Conservation (phyloP, 2,797 vertebrate species). For the Malurus splendens region DNA sequence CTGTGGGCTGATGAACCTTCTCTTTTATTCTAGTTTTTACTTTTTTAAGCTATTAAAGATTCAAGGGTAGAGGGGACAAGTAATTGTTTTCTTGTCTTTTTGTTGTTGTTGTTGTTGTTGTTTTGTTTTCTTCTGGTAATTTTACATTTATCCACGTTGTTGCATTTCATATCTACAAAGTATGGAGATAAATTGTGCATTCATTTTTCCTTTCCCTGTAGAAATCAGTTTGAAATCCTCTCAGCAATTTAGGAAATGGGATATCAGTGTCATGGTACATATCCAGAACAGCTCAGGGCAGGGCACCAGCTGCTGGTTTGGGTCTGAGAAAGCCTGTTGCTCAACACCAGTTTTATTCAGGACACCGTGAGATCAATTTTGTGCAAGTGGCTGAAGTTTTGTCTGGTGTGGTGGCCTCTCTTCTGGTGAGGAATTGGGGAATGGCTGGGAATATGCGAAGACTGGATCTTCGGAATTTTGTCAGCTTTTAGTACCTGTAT, state of each 20-base stretch:
- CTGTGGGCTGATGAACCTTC: not conserved
- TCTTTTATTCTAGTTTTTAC: not conserved
- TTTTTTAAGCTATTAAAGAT: not conserved
- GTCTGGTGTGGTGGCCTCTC: not conserved
- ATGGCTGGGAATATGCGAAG: not conserved
- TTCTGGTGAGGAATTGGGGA: not conserved
- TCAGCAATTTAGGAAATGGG: not conserved
- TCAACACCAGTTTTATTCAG: not conserved
- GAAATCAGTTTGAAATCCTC: not conserved
- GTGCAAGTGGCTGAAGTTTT: not conserved
- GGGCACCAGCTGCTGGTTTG: not conserved
- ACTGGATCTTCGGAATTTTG: not conserved
- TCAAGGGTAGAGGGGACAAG: not conserved
- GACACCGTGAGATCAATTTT: not conserved
- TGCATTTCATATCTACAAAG: not conserved
- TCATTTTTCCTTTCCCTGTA: conserved; percentile 1
- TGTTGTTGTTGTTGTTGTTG: not conserved
- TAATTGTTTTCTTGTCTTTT: not conserved
- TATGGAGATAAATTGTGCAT: not conserved
- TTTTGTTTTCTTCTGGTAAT: not conserved
- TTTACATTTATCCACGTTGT: not conserved
- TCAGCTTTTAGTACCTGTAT: not conserved
- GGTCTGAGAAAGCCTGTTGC: not conserved
- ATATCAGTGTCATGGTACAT: not conserved
- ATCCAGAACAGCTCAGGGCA: not conserved